These are phyloP conservation scores for Pogonocichla stellata DNA, from an alignment of 2,113 vertebrate genomes.

Conservation along the genomic window DNA sequence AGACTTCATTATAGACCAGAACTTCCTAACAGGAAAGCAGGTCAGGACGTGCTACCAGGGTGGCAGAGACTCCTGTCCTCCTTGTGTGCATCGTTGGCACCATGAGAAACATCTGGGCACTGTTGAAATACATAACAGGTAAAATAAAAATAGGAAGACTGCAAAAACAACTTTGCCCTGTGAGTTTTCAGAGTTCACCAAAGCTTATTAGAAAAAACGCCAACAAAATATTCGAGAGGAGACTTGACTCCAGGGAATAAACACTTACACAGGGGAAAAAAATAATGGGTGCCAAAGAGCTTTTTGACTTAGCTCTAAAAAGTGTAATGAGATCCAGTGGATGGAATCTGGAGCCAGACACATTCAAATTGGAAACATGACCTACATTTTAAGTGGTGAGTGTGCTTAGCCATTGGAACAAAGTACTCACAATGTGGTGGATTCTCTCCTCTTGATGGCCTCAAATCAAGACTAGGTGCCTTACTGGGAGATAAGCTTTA, in stretches of 20 bases:
- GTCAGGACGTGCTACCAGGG: neutral
- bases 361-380: slow-evolving; percentile 53
- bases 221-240: neutral
- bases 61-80: neutral
- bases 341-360: slow-evolving; percentile 24
- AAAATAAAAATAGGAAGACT: neutral
- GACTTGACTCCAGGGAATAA: neutral
- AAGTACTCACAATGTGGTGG: slow-evolving; percentile 8
- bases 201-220: neutral
- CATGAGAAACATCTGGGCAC: neutral
- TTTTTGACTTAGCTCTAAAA: slow-evolving; percentile 18
- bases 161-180: neutral
- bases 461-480: slow-evolving; percentile 10
- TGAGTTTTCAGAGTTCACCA: neutral
- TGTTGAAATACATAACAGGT: neutral
- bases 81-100: rapidly evolving
- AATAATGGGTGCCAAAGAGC: slow-evolving; percentile 16
- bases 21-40: neutral
- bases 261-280: neutral
- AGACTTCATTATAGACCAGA: neutral
- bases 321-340: neutral
- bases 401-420: slow-evolving; percentile 27
- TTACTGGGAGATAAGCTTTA: slow-evolving; percentile 56
- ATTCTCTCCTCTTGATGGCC: slow-evolving; percentile 47
- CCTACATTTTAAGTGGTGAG: slow-evolving; percentile 51